These are phyloP conservation scores for Rapana venosa DNA, from an alignment of 2,888 invertebrate genomes.

Conservation along the genomic window DNA sequence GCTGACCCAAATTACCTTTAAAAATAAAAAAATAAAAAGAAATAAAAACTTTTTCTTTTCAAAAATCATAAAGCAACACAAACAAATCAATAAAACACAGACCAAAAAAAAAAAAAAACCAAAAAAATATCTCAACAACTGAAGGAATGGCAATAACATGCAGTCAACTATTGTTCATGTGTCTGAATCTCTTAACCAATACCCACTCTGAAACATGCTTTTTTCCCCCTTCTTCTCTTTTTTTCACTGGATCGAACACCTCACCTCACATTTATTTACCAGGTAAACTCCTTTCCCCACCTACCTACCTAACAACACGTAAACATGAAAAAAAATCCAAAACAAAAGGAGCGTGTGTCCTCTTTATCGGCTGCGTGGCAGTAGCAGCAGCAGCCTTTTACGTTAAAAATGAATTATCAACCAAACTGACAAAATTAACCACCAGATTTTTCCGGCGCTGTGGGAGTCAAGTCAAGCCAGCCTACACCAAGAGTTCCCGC, in stretches of 20 bases:
- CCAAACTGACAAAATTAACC: background rate
- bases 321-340: background rate
- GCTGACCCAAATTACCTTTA: too few species aligned
- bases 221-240: background rate
- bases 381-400: background rate
- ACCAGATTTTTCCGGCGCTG: background rate
- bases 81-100: background rate
- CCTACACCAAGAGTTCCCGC: background rate
- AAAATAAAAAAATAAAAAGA: background rate
- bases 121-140: background rate
- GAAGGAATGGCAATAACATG: background rate
- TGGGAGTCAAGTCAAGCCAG: background rate
- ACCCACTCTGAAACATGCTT: background rate
- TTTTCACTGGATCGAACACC: background rate
- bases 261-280: background rate
- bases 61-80: too few species aligned
- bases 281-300: background rate
- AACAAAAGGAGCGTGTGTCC: background rate
- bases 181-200: background rate
- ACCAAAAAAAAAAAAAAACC: background rate
- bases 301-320: background rate
- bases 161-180: background rate
- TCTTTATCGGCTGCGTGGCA: too few species aligned
- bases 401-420: background rate
- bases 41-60: background rate